Conservation (phyloP, 1,140 invertebrate genomes). For the Drosophila eugracilis region DNA sequence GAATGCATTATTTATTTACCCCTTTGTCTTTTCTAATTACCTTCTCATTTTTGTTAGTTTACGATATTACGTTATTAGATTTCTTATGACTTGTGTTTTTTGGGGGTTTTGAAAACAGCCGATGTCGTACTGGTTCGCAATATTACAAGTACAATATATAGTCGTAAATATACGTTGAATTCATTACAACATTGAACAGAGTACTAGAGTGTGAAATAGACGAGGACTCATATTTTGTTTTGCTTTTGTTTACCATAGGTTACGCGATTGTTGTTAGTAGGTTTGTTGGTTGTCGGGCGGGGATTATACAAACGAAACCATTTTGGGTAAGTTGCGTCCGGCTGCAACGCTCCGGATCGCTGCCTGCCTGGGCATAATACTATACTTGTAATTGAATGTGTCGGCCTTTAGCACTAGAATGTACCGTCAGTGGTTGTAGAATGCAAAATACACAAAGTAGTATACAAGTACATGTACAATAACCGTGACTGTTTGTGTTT, state of each 20-base stretch:
- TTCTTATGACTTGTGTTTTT: slow-evolving; percentile 53
- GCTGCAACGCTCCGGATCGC: slow-evolving; percentile 34
- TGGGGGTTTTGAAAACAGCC: slow-evolving; percentile 66
- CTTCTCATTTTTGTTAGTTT: slow-evolving; percentile 33
- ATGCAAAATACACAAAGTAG: slow-evolving; percentile 56
- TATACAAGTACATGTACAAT: slow-evolving; percentile 45
- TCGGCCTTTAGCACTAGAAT: slow-evolving; percentile 73
- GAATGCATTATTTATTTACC: slow-evolving; percentile 32
- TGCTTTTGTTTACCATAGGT: slow-evolving; percentile 36
- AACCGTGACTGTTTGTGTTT: slow-evolving; percentile 40
- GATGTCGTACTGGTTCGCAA: slow-evolving; percentile 49
- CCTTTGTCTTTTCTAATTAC: slow-evolving; percentile 43
- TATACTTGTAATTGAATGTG: slow-evolving; percentile 74
- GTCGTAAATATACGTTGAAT: slow-evolving; percentile 71
- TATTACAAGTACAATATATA: slow-evolving; percentile 49
- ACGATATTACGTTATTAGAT: slow-evolving; percentile 65
- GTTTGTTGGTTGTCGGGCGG: slow-evolving; percentile 28
- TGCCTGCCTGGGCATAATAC: slow-evolving; percentile 57
- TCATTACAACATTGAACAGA: slow-evolving; percentile 79
- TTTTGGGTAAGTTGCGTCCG: slow-evolving; percentile 47
- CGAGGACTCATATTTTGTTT: slow-evolving; percentile 38
- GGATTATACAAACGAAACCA: slow-evolving; percentile 73
- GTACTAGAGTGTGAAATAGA: slow-evolving; percentile 64
- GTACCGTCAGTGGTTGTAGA: slow-evolving; percentile 48
- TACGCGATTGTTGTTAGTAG: slow-evolving; percentile 37